A percentile compares a stretch with the other conserved stretches of the same genome.
Evolutionary conservation across 1,140 invertebrate genomes (phyloP).

Genomic region (Bombus affinis): DNA sequence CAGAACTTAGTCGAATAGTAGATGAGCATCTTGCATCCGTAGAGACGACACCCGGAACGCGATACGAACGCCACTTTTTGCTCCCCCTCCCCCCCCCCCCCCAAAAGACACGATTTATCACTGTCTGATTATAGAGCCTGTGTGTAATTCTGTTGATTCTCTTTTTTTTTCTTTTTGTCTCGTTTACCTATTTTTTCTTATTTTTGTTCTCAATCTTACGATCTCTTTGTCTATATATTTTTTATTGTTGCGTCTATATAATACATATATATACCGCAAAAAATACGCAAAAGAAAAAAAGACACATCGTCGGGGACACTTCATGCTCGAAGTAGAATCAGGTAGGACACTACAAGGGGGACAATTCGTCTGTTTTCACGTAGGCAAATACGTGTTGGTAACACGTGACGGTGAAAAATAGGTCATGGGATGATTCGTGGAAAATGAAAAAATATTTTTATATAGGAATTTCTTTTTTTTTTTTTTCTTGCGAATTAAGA

Average conservation of each 20-base stretch:
- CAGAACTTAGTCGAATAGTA: constrained; percentile 57
- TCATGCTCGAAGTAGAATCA: constrained; percentile 38
- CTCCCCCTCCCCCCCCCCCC: background rate
- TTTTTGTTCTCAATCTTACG: background rate
- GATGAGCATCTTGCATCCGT: constrained; percentile 71
- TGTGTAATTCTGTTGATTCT: constrained; percentile 1
- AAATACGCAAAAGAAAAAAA: background rate
- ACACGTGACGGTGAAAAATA: background rate
- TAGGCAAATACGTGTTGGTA: background rate
- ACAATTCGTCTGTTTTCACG: background rate
- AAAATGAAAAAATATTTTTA: background rate
- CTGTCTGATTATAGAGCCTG: constrained; percentile 21
- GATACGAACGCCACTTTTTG: constrained; percentile 4
- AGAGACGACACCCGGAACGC: constrained; percentile 37
- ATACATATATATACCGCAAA: background rate
- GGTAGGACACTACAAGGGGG: constrained; percentile 19
- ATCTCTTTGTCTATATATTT: constrained; percentile 1
- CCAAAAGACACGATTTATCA: background rate
- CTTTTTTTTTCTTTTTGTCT: background rate
- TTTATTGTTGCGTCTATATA: background rate
- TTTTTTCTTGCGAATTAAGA: background rate
- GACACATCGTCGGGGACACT: constrained; percentile 47
- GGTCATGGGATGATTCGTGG: background rate
- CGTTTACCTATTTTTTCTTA: background rate
- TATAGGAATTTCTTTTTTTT: background rate